Evolutionary conservation across 2,888 invertebrate genomes (phyloP).

Genomic region (Hartigia nigra): DNA sequence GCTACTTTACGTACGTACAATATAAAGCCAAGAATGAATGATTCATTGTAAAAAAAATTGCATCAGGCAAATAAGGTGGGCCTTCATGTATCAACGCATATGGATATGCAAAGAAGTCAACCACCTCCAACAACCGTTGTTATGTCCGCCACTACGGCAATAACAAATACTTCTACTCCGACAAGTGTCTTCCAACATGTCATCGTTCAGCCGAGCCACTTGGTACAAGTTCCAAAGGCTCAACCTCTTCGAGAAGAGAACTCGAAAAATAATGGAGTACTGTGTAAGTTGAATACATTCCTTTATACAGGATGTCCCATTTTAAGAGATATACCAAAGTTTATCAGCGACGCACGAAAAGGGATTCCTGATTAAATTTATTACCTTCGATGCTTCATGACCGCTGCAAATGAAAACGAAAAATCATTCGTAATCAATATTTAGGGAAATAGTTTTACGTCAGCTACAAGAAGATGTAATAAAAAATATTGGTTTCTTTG

Average conservation of each 20-base stretch:
- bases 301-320: too few species aligned
- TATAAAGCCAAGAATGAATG: background rate
- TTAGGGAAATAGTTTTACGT: too few species aligned
- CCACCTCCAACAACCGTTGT: constrained; percentile 53
- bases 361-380: too few species aligned
- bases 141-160: constrained; percentile 55
- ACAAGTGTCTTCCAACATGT: constrained; percentile 72
- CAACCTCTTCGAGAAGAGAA: constrained; percentile 54
- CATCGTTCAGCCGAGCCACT: constrained; percentile 84
- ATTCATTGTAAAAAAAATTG: background rate
- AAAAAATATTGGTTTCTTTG: too few species aligned
- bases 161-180: constrained; percentile 54
- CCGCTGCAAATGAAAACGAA: too few species aligned
- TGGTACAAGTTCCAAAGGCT: constrained; percentile 73
- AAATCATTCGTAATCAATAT: too few species aligned
- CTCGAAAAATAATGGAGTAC: constrained; percentile 57
- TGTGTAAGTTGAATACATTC: constrained; percentile 50
- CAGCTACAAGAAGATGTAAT: too few species aligned
- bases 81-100: constrained; percentile 48
- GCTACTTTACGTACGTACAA: background rate
- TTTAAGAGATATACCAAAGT: too few species aligned
- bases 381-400: too few species aligned
- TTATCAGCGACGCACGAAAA: too few species aligned
- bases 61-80: constrained; percentile 52
- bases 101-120: constrained; percentile 55